phyloP scores from a whole-genome alignment of 2,113 vertebrate species.

The Vidua macroura region DNA sequence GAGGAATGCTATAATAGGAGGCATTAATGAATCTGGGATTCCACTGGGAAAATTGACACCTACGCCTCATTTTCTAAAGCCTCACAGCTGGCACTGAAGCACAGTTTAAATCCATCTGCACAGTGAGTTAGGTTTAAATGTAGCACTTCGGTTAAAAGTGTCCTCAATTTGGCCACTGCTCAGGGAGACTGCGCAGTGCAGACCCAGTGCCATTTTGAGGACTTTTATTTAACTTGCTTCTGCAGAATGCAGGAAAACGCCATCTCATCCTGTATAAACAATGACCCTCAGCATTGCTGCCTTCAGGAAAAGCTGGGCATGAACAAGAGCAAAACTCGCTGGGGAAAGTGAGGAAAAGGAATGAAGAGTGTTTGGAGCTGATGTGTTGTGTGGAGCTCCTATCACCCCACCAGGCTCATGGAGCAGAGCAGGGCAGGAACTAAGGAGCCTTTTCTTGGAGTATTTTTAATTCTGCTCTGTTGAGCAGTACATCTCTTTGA shows the following conservation, averaged over 20 bases:
- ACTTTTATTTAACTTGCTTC: background rate
- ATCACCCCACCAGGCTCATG: rapidly evolving
- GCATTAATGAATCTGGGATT: slow-evolving; percentile 4
- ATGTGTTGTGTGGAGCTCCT: background rate
- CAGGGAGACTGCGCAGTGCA: background rate
- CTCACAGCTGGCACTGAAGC: background rate
- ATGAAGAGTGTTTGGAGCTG: rapidly evolving
- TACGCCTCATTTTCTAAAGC: background rate
- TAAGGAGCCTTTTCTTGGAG: background rate
- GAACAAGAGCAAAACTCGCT: background rate
- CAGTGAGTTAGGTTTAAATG: background rate
- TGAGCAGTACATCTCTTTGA: background rate
- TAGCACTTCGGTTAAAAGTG: background rate
- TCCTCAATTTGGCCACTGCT: background rate
- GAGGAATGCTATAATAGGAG: background rate
- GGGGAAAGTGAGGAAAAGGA: background rate
- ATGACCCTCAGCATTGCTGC: background rate
- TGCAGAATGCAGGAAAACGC: background rate
- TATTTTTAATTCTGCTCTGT: background rate
- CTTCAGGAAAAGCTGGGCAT: background rate
- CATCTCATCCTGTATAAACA: background rate
- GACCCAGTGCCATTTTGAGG: background rate
- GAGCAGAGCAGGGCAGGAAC: background rate
- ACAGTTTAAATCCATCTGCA: background rate
- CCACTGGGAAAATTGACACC: slow-evolving; percentile 1